Conservation (phyloP, 2,888 invertebrate species). For the Agrochola lota region DNA sequence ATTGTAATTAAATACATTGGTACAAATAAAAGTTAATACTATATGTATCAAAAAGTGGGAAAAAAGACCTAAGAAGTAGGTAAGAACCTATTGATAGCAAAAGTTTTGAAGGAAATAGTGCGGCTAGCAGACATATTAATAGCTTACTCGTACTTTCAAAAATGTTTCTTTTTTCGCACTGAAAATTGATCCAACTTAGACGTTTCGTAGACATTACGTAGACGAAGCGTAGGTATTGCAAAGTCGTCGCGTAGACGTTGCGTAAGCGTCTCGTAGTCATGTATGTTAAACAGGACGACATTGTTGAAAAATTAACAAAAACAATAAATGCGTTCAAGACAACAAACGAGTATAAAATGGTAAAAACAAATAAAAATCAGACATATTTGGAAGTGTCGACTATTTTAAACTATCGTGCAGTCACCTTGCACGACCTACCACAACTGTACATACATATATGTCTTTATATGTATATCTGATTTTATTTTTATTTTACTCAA, state of each 20-base stretch:
- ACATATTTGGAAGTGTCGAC: constrained; percentile 17
- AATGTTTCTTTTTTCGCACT: not conserved
- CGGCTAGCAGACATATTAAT: not conserved
- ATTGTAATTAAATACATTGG: not conserved
- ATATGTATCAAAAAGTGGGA: not conserved
- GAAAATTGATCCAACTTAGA: not conserved
- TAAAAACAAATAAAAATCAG: constrained; percentile 23
- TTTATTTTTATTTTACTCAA: constrained; percentile 40
- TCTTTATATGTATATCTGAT: not conserved
- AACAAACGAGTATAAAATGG: not conserved
- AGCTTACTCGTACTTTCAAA: not conserved
- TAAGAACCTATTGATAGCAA: not conserved
- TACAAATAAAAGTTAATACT: not conserved
- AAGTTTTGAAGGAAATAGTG: not conserved
- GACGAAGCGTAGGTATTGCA: too few species aligned
- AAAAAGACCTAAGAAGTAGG: not conserved
- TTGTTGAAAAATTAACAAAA: not conserved
- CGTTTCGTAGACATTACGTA: not conserved
- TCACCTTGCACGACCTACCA: constrained; percentile 60
- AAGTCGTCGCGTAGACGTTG: too few species aligned
- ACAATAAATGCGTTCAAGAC: constrained; percentile 2
- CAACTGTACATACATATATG: constrained; percentile 21
- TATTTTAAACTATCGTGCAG: constrained; percentile 15
- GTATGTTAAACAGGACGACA: not conserved
- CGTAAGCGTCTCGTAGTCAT: not conserved